phyloP scores from a whole-genome alignment of 92 coral and sea anemone species.

The Hydrozoanthus gracilis region DNA sequence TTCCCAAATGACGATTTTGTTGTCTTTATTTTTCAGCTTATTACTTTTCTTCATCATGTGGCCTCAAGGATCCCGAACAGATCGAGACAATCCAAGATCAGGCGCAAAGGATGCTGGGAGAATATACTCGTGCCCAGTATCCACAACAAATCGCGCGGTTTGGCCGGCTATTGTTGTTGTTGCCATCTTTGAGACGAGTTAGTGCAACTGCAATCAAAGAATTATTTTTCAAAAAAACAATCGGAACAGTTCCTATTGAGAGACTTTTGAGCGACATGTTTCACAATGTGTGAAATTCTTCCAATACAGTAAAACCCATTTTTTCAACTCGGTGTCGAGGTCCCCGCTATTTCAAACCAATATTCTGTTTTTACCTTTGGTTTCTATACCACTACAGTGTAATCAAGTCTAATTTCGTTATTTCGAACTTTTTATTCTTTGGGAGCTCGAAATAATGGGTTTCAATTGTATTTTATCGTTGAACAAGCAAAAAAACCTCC shows the following conservation, averaged over 20 bases:
- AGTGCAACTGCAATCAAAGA: conserved; percentile 88
- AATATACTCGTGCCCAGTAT: conserved; percentile 80
- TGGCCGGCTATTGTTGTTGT: conserved; percentile 86
- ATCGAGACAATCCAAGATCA: conserved; percentile 92
- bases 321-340: too few relatives aligned
- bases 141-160: conserved; percentile 88
- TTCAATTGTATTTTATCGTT: too few relatives aligned
- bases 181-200: conserved; percentile 84
- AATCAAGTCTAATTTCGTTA: too few relatives aligned
- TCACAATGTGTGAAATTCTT: conserved; percentile 57
- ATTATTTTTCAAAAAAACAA: conserved; percentile 90
- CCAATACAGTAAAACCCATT: too few relatives aligned
- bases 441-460: too few relatives aligned
- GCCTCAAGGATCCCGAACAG: conserved; percentile 88
- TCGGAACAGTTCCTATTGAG: conserved; percentile 94
- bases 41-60: conserved; percentile 71
- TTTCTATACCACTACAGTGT: too few relatives aligned
- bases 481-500: too few relatives aligned
- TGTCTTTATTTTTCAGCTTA: not conserved
- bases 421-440: too few relatives aligned
- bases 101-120: conserved; percentile 93
- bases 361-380: too few relatives aligned
- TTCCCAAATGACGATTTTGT: too few relatives aligned
- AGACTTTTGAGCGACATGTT: conserved; percentile 90
- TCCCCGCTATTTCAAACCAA: too few relatives aligned